Conservation (phyloP, 1,140 invertebrate species). For the Cyclargus thomasi region DNA sequence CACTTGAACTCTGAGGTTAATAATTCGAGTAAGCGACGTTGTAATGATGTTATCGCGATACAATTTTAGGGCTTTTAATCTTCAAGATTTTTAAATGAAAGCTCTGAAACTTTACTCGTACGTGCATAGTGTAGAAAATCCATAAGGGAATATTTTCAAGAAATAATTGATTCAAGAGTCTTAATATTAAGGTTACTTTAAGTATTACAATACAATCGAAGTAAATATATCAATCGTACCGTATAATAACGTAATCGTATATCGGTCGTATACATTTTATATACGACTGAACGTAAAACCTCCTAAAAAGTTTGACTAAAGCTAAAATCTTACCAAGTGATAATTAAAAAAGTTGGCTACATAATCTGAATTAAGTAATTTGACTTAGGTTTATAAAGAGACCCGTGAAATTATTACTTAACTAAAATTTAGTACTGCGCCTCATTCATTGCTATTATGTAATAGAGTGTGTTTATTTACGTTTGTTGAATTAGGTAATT, state of each 20-base stretch:
- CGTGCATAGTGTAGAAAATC: neutral
- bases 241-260: too few relatives aligned
- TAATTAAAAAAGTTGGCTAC: too few relatives aligned
- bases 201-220: too few relatives aligned
- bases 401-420: neutral
- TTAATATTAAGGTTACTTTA: too few relatives aligned
- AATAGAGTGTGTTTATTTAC: neutral
- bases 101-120: neutral
- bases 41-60: neutral
- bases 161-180: too few relatives aligned
- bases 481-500: neutral
- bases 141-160: too few relatives aligned
- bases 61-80: neutral
- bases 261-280: too few relatives aligned
- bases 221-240: too few relatives aligned
- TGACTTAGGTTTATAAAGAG: neutral
- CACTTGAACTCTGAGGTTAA: conserved; percentile 23
- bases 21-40: neutral
- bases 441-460: neutral
- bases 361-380: too few relatives aligned
- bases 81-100: neutral
- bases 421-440: neutral
- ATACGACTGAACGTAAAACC: too few relatives aligned
- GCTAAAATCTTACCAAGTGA: too few relatives aligned
- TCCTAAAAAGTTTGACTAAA: too few relatives aligned